Evolutionary conservation across 2,113 vertebrate species (phyloP).

Genomic region (Apodemus sylvaticus): DNA sequence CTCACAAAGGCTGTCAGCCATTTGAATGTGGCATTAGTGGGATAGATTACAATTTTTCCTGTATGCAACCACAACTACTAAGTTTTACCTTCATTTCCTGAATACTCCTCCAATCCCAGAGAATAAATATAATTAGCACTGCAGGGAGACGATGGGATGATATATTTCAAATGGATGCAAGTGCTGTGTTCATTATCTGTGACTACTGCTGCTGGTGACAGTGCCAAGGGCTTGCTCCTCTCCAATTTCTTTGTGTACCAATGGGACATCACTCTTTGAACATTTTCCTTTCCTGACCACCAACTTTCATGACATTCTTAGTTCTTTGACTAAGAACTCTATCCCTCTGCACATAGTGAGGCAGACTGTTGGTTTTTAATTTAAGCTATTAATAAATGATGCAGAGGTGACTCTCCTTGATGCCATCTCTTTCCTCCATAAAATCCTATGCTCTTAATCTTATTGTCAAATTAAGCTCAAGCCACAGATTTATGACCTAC

Average conservation of each 20-base stretch:
- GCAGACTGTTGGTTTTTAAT: background rate
- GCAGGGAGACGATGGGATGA: background rate
- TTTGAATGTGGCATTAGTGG: slow-evolving; percentile 43
- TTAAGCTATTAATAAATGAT: slow-evolving; percentile 43
- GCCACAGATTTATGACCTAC: background rate
- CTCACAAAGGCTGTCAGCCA: slow-evolving; percentile 6
- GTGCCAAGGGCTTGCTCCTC: too few species aligned
- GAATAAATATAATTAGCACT: slow-evolving; percentile 30
- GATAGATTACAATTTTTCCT: background rate
- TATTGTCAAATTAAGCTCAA: background rate
- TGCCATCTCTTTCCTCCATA: slow-evolving; percentile 35
- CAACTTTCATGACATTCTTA: slow-evolving; percentile 46
- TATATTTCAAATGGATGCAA: background rate
- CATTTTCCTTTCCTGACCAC: slow-evolving; percentile 17
- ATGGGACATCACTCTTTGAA: slow-evolving; percentile 36
- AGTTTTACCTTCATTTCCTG: slow-evolving; percentile 52
- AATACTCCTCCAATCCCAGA: background rate
- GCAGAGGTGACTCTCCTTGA: background rate
- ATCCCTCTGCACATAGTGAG: slow-evolving; percentile 32
- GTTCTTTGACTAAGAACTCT: slow-evolving; percentile 52
- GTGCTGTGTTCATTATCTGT: background rate
- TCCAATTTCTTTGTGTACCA: slow-evolving; percentile 21
- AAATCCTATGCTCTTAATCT: slow-evolving; percentile 22
- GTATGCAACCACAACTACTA: slow-evolving; percentile 35
- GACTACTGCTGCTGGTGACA: background rate